phyloP scores from a whole-genome alignment of 1,140 invertebrate species.

The Leptinotarsa texana region DNA sequence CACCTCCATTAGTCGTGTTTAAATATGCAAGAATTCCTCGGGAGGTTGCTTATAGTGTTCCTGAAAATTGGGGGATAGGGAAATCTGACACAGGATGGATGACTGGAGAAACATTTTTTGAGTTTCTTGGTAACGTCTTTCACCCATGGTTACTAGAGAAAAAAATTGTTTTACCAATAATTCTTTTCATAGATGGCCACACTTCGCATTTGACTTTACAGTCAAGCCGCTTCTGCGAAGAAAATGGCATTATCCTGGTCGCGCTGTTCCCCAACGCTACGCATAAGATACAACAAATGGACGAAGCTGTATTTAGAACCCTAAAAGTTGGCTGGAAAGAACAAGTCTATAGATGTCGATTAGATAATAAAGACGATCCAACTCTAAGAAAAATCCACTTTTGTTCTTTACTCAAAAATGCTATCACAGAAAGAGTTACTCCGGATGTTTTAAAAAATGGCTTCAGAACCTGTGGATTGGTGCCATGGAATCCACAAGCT shows the following conservation, averaged over 20 bases:
- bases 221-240: slow-evolving; percentile 15
- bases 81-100: slow-evolving; percentile 56
- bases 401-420: background rate
- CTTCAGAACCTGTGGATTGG: background rate
- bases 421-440: background rate
- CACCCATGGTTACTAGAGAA: slow-evolving; percentile 30
- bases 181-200: slow-evolving; percentile 57
- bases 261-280: slow-evolving; percentile 46
- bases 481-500: background rate
- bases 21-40: slow-evolving; percentile 50
- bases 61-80: slow-evolving; percentile 49
- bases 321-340: slow-evolving; percentile 37
- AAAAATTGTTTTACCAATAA: slow-evolving; percentile 45
- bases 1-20: slow-evolving; percentile 51
- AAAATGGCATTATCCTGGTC: slow-evolving; percentile 51
- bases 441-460: background rate
- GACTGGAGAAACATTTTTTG: slow-evolving; percentile 54
- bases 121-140: slow-evolving; percentile 44
- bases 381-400: background rate
- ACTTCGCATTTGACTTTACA: slow-evolving; percentile 50
- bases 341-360: background rate
- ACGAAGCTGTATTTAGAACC: slow-evolving; percentile 52
- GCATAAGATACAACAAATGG: slow-evolving; percentile 55
- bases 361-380: slow-evolving; percentile 26
- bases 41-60: slow-evolving; percentile 36